These are phyloP conservation scores for Neomonachus schauinslandi DNA, from an alignment of 2,113 vertebrate genomes.

Conservation along the genomic window DNA sequence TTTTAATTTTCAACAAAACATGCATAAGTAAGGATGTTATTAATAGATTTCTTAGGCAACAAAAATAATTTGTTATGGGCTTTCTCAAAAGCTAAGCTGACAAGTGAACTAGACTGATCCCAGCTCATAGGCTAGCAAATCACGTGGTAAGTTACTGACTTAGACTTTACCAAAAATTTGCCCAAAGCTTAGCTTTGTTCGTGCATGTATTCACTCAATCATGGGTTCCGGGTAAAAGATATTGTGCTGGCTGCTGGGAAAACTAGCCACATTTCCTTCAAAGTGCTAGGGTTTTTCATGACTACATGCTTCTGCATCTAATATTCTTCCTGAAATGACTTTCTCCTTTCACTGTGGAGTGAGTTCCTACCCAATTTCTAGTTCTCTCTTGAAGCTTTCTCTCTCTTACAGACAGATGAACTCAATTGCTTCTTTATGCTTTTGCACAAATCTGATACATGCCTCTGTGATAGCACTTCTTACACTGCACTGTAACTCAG, in stretches of 20 bases:
- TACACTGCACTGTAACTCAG: rapidly evolving
- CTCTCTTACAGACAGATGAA: neutral
- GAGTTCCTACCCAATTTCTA: neutral
- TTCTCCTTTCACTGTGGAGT: neutral
- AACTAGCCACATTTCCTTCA: neutral
- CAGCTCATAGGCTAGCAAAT: slow-evolving; percentile 23
- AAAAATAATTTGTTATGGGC: neutral
- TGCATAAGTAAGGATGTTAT: neutral
- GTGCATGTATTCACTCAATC: neutral
- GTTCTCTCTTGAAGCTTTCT: neutral
- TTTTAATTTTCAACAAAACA: slow-evolving; percentile 18
- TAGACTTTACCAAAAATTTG: slow-evolving; percentile 10
- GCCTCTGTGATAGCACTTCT: neutral
- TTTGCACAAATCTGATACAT: neutral
- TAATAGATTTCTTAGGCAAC: neutral
- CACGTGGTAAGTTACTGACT: slow-evolving; percentile 28
- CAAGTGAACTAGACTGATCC: slow-evolving; percentile 15
- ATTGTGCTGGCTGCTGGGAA: neutral
- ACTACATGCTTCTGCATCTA: neutral
- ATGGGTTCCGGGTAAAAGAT: neutral
- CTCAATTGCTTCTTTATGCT: neutral
- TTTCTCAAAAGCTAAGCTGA: neutral
- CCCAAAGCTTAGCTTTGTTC: slow-evolving; percentile 30
- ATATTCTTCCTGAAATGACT: slow-evolving; percentile 18
- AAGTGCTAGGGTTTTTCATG: neutral